phyloP scores from a whole-genome alignment of 2,797 vertebrate species.

The Galago senegalensis region DNA sequence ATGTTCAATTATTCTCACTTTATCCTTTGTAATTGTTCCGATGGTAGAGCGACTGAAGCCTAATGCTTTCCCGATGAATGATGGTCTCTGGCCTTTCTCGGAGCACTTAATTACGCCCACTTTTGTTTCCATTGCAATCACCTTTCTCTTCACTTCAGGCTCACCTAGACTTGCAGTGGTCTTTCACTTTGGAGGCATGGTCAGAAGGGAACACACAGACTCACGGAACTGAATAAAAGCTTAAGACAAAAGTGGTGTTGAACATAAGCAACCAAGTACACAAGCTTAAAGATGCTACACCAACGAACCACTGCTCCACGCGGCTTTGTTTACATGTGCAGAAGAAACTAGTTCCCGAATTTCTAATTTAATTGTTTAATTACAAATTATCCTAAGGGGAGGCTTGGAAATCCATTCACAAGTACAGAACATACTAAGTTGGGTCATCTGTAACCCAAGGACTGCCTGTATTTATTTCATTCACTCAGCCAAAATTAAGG shows the following conservation, averaged over 20 bases:
- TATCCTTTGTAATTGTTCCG: background rate
- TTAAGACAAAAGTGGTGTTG: background rate
- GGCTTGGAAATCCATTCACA: background rate
- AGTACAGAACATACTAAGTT: background rate
- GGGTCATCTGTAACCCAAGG: background rate
- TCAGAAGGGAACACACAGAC: background rate
- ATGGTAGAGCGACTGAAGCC: background rate
- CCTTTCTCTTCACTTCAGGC: background rate
- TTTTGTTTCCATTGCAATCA: background rate
- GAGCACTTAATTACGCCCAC: background rate
- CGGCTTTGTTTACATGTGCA: background rate
- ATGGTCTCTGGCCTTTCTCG: background rate
- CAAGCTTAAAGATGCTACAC: background rate
- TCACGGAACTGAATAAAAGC: background rate
- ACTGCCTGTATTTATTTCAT: constrained; percentile 11
- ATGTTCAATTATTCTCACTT: background rate
- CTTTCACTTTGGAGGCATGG: background rate
- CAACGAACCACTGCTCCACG: background rate
- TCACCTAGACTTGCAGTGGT: background rate
- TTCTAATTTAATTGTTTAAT: background rate
- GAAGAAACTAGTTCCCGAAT: background rate
- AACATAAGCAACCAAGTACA: background rate
- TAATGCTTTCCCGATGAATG: background rate
- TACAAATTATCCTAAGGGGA: background rate
- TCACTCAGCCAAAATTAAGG: background rate